Conservation (phyloP, 2,888 invertebrate genomes). For the Pachycephus smyrnensis region DNA sequence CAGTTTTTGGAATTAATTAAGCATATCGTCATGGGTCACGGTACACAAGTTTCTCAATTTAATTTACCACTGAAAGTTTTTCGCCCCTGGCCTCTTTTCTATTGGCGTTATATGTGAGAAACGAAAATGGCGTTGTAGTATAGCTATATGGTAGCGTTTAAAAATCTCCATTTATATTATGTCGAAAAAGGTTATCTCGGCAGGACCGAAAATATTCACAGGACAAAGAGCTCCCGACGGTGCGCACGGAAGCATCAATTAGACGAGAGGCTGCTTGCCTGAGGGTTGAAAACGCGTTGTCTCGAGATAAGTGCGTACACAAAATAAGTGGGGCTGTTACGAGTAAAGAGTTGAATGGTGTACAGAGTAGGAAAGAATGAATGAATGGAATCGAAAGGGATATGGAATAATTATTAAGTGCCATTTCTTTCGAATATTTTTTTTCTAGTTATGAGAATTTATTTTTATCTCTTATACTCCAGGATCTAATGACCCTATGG, state of each 20-base stretch:
- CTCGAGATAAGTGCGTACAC: conserved; percentile 37
- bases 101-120: background rate
- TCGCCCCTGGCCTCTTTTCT: background rate
- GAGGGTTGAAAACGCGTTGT: conserved; percentile 25
- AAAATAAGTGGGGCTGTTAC: conserved; percentile 28
- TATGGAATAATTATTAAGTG: background rate
- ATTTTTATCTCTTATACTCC: background rate
- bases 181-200: background rate
- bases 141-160: background rate
- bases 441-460: background rate
- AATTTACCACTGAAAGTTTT: background rate
- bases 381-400: conserved; percentile 7
- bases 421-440: background rate
- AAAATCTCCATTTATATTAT: background rate
- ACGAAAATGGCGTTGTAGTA: background rate
- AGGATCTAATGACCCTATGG: background rate
- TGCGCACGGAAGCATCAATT: conserved; percentile 35
- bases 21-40: background rate
- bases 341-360: conserved; percentile 19
- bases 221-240: conserved; percentile 5
- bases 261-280: conserved; percentile 21
- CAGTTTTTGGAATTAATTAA: background rate
- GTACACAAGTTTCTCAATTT: background rate
- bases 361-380: background rate
- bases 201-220: background rate